Evolutionary conservation across 2,113 vertebrate species (phyloP).

Genomic region (Pluvianellus socialis): DNA sequence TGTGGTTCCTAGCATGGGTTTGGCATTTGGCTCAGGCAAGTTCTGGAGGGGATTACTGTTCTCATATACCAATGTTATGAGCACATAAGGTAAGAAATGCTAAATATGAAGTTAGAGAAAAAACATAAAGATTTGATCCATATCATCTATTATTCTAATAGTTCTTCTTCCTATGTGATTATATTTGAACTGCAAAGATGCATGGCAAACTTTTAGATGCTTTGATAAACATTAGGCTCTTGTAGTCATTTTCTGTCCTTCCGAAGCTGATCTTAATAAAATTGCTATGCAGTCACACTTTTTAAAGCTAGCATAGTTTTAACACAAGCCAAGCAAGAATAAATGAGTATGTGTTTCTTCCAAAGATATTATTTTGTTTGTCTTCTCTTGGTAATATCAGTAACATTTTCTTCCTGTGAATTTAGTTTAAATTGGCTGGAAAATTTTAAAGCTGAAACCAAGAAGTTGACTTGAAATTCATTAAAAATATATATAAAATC

Average conservation of each 20-base stretch:
- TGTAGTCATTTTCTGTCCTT: neutral
- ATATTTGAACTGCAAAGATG: neutral
- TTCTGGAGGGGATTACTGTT: neutral
- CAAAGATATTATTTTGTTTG: neutral
- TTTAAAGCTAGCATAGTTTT: neutral
- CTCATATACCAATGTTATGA: neutral
- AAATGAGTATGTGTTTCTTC: neutral
- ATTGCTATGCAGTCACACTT: neutral
- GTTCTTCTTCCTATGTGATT: neutral
- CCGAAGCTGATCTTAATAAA: neutral
- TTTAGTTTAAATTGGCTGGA: conserved; percentile 19
- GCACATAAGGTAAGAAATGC: neutral
- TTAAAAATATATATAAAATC: neutral
- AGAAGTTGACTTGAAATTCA: neutral
- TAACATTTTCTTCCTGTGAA: neutral
- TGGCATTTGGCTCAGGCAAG: neutral
- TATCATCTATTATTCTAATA: neutral
- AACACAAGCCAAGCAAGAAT: neutral
- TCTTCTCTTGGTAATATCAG: neutral
- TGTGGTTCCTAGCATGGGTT: neutral
- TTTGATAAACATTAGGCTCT: neutral
- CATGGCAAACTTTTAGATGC: neutral
- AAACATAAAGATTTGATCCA: neutral
- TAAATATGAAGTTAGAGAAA: neutral
- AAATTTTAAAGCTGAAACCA: neutral